A percentile compares a stretch with the other conserved stretches of the same genome.
These are phyloP conservation scores for Cephus cinctus DNA, from an alignment of 1,140 invertebrate species.

Conservation along the genomic window DNA sequence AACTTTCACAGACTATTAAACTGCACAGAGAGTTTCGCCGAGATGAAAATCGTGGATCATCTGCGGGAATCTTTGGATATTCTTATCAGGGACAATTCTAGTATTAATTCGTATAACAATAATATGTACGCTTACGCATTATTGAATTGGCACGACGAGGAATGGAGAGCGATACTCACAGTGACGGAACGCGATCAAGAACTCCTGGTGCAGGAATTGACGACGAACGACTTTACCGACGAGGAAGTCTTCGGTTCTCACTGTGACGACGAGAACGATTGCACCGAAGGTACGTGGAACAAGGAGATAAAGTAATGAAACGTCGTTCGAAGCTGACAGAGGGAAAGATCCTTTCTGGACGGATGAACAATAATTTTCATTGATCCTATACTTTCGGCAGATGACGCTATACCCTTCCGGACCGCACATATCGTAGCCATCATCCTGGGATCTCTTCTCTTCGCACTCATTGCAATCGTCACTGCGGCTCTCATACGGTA, in stretches of 20 bases:
- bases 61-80: conserved; percentile 46
- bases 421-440: conserved; percentile 48
- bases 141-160: conserved; percentile 29
- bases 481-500: conserved; percentile 41
- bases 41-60: conserved; percentile 35
- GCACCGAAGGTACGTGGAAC: too few relatives aligned
- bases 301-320: too few relatives aligned
- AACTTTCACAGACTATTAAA: conserved; percentile 42
- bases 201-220: conserved; percentile 37
- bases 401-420: conserved; percentile 36
- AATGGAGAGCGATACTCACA: conserved; percentile 45
- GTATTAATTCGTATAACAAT: conserved; percentile 44
- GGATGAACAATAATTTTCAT: too few relatives aligned
- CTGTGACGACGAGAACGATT: conserved; percentile 39
- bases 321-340: too few relatives aligned
- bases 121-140: conserved; percentile 50
- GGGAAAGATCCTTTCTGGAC: too few relatives aligned
- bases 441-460: conserved; percentile 42
- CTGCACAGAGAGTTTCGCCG: conserved; percentile 35
- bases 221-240: conserved; percentile 33
- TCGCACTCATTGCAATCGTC: conserved; percentile 39
- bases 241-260: conserved; percentile 32
- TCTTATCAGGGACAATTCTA: conserved; percentile 42
- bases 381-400: conserved; percentile 24
- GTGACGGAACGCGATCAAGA: conserved; percentile 34